Percentiles rank a stretch among this genome's conserved stretches.
Conservation (phyloP, 1,140 invertebrate genomes). For the Hyles vespertilio region DNA sequence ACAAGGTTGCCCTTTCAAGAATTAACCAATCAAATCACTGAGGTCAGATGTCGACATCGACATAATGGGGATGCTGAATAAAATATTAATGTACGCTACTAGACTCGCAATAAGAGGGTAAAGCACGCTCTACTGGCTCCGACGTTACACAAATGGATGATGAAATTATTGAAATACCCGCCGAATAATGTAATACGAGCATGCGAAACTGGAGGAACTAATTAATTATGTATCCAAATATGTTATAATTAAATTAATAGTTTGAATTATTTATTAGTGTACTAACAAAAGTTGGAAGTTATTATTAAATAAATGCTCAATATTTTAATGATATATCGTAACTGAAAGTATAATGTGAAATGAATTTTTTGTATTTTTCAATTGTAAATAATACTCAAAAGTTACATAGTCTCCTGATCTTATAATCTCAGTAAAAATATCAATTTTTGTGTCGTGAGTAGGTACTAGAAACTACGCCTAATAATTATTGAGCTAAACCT, state of each 20-base stretch:
- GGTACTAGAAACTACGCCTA: not conserved
- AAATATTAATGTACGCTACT: constrained; percentile 9
- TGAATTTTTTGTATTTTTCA: no score
- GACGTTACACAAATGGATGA: constrained; percentile 14
- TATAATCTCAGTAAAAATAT: not conserved
- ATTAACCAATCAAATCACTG: constrained; percentile 2
- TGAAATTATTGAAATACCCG: constrained; percentile 23
- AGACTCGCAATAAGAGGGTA: constrained; percentile 11
- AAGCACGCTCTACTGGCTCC: constrained; percentile 12
- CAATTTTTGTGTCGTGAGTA: not conserved
- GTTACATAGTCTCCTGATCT: not conserved
- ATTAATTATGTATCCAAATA: no score
- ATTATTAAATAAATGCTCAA: no score
- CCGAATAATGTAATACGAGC: constrained; percentile 10
- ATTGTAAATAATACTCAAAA: no score
- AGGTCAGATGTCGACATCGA: constrained; percentile 1
- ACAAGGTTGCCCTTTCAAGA: no score
- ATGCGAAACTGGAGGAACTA: no score
- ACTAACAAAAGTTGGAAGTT: no score
- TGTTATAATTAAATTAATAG: no score
- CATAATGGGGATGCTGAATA: constrained; percentile 11
- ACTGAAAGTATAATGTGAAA: no score
- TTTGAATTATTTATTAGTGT: no score
- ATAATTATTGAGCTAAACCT: not conserved
- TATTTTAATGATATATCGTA: no score